Evolutionary conservation across 1,140 invertebrate species (phyloP).

Genomic region (Pseudomyrmex sp.): DNA sequence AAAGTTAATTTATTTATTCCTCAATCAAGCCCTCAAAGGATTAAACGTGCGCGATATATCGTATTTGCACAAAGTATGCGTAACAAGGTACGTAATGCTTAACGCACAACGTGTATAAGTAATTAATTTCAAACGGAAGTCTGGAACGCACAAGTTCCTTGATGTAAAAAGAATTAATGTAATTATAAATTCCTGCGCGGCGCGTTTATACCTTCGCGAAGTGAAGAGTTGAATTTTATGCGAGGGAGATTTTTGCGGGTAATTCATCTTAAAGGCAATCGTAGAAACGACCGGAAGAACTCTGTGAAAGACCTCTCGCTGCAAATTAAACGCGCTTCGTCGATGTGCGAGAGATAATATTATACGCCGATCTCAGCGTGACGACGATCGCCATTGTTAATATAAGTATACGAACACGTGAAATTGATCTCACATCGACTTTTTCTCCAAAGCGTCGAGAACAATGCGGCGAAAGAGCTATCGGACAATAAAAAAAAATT

Average conservation of each 20-base stretch:
- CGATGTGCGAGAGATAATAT: slow-evolving; percentile 52
- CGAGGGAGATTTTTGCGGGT: slow-evolving; percentile 41
- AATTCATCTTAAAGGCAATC: slow-evolving; percentile 46
- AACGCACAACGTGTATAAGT: slow-evolving; percentile 24
- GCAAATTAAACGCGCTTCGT: slow-evolving; percentile 34
- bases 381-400: slow-evolving; percentile 43
- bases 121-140: slow-evolving; percentile 53
- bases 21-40: neutral
- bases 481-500: neutral
- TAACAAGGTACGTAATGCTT: no score
- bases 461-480: slow-evolving; percentile 6
- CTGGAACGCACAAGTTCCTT: slow-evolving; percentile 34
- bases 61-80: slow-evolving; percentile 24
- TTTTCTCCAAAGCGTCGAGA: neutral
- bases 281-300: slow-evolving; percentile 51
- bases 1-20: neutral
- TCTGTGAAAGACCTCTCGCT: slow-evolving; percentile 11
- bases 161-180: slow-evolving; percentile 46
- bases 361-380: slow-evolving; percentile 51
- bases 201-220: slow-evolving; percentile 9
- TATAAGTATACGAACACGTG: slow-evolving; percentile 28
- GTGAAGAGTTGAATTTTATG: slow-evolving; percentile 23
- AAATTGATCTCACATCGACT: slow-evolving; percentile 39
- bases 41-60: slow-evolving; percentile 30
- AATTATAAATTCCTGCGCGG: slow-evolving; percentile 57